Conservation (phyloP, 1,140 invertebrate genomes). For the Musca vetustissima region DNA sequence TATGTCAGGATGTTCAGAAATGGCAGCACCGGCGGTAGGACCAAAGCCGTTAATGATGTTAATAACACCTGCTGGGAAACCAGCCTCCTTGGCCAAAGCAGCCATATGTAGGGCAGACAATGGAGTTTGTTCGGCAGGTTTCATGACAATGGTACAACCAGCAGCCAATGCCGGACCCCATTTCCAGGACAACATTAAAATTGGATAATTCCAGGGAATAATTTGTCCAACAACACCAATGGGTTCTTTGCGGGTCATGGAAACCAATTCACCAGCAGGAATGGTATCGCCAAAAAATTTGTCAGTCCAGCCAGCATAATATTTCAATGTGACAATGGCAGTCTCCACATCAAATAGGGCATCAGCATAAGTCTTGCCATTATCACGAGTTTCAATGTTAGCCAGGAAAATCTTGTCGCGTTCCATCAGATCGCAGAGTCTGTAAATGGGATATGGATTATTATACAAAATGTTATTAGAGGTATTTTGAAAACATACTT, state of each 20-base stretch:
- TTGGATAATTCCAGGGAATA: constrained; percentile 91
- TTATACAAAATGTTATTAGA: neutral
- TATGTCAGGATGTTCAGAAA: constrained; percentile 74
- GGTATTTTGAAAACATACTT: constrained; percentile 57
- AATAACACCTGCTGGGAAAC: constrained; percentile 86
- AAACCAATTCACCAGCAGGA: constrained; percentile 65
- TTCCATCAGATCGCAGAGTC: constrained; percentile 76
- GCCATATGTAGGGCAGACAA: constrained; percentile 82
- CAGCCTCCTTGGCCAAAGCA: constrained; percentile 78
- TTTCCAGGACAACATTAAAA: constrained; percentile 82
- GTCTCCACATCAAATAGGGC: constrained; percentile 69
- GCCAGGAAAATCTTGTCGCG: constrained; percentile 72
- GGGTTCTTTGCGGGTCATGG: constrained; percentile 76
- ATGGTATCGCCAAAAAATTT: constrained; percentile 90
- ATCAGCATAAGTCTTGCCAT: constrained; percentile 79
- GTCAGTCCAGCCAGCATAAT: constrained; percentile 90
- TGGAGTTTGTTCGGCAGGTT: constrained; percentile 94
- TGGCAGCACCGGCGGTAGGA: constrained; percentile 78
- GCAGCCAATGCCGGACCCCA: constrained; percentile 79
- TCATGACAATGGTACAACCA: constrained; percentile 84
- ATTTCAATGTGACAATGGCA: constrained; percentile 68
- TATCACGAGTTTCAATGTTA: constrained; percentile 80
- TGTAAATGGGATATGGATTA: constrained; percentile 58
- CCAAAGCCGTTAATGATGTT: constrained; percentile 85
- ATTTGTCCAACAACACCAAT: constrained; percentile 88